These are phyloP conservation scores for Baronia brevicornis DNA, from an alignment of 2,888 invertebrate genomes.

Conservation along the genomic window DNA sequence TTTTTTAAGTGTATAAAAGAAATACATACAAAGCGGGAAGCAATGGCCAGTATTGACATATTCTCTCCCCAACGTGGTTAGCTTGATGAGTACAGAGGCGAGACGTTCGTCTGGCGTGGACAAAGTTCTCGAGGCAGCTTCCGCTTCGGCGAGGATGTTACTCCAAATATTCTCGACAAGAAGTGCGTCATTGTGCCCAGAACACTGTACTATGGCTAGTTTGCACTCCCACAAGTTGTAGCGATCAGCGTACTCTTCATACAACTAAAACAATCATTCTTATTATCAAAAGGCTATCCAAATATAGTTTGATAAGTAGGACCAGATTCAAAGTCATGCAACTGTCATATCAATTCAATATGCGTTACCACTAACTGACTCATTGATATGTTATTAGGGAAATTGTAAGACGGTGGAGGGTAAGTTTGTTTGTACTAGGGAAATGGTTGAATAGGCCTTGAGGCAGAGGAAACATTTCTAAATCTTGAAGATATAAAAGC, in stretches of 20 bases:
- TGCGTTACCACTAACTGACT: no score
- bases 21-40: slow-evolving; percentile 85
- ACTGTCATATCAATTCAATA: no score
- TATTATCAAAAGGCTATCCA: no score
- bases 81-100: slow-evolving; percentile 82
- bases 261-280: slow-evolving; percentile 78
- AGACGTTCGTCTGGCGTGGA: slow-evolving; percentile 75
- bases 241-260: slow-evolving; percentile 93
- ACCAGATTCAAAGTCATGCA: no score
- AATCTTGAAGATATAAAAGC: no score
- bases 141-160: slow-evolving; percentile 83
- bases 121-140: slow-evolving; percentile 57
- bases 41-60: slow-evolving; percentile 89
- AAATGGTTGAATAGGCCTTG: no score
- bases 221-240: slow-evolving; percentile 95
- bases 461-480: no score
- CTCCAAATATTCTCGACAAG: slow-evolving; percentile 95
- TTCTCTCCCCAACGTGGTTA: slow-evolving; percentile 84
- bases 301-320: no score
- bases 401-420: no score
- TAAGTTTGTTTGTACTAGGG: no score
- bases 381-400: no score
- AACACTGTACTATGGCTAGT: slow-evolving; percentile 95
- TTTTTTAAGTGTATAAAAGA: not conserved
- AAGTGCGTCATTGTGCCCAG: slow-evolving; percentile 91